Base-by-base conservation (phyloP, 2,797 vertebrate species). In the Rhynchotus rufescens region DNA sequence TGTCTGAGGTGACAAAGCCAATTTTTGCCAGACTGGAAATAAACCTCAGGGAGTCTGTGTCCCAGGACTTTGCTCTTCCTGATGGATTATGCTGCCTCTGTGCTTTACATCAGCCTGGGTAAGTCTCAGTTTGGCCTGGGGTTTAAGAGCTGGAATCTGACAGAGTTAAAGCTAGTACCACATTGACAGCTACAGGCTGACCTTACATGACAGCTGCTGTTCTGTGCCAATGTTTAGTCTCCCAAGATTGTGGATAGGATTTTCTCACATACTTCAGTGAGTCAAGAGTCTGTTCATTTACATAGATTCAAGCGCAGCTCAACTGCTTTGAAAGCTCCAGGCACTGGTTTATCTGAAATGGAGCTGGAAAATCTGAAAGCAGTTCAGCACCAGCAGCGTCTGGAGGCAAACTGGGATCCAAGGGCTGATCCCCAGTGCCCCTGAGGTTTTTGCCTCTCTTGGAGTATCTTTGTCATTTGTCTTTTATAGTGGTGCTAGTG, bases 161-260 rank as follows among this genome's bases (percentile, higher is more conserved):
- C 16, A 5, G 14, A 7, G 32, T 56, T 52, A 56, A 79, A 72
- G 68, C 62, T 86, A 20, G 26, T 32, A 40, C 40, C 79, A 36
- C 51, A 42, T 6, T 21, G 68, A 51, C 65, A 45, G 45, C 42
- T 82, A 13, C 42, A 26, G 82, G 57, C 88, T 92, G 76, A 56
- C 90, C 91, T 71, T 59, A 59, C 38, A 30, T 84, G 54, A 54
- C 80, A 78, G 38, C 45, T 44, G 28, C 89, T 86, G 67, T 10
- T 84, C 77, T 52, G 86, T 96, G 94, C 86, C 95, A 95, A 44
- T 60, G 61, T 93, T 88, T 59, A 81, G 19, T 81, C 86, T 96
- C 66, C 10, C 73, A 76, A 83, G 40, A 73, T 76, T 1, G 22
- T 72, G 66, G 36, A 64, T 52, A 85, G 79, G 66, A 76, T 87